A percentile compares a stretch with the other conserved stretches of the same genome.
These are phyloP conservation scores for Meandrusa payeni DNA, from an alignment of 2,888 invertebrate genomes.

Conservation along the genomic window DNA sequence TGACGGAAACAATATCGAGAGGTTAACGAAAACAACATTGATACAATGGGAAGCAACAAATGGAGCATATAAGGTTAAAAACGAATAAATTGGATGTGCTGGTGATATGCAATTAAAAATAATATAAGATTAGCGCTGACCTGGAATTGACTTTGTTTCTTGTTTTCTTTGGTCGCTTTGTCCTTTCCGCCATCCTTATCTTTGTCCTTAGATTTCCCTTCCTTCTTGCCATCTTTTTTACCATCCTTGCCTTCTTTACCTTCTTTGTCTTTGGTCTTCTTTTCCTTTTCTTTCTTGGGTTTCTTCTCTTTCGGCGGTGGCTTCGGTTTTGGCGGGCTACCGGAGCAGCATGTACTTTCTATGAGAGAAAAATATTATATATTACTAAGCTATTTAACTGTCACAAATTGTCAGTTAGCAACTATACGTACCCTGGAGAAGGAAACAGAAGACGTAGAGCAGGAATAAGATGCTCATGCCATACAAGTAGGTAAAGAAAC, in stretches of 20 bases:
- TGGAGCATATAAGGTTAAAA: slow-evolving; percentile 48
- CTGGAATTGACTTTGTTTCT: slow-evolving; percentile 85
- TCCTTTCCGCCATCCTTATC: slow-evolving; percentile 82
- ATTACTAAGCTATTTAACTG: too few species aligned
- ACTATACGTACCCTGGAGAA: slow-evolving; percentile 85
- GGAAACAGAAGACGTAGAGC: slow-evolving; percentile 96
- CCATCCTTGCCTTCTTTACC: slow-evolving; percentile 69
- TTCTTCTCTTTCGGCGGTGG: slow-evolving; percentile 85
- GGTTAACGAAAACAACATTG: slow-evolving; percentile 62
- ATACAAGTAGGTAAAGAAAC: slow-evolving; percentile 96
- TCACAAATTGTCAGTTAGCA: too few species aligned
- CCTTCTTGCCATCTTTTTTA: slow-evolving; percentile 81
- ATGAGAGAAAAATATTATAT: slow-evolving; percentile 9
- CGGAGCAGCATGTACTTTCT: slow-evolving; percentile 93
- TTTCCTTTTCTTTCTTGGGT: slow-evolving; percentile 84
- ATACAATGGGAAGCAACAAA: slow-evolving; percentile 63
- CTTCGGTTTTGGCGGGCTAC: slow-evolving; percentile 84
- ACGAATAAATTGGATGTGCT: slow-evolving; percentile 72
- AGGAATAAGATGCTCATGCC: slow-evolving; percentile 96
- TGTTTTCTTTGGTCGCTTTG: slow-evolving; percentile 79
- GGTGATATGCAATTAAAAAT: slow-evolving; percentile 35
- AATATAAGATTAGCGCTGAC: slow-evolving; percentile 53
- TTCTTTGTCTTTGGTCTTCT: slow-evolving; percentile 83
- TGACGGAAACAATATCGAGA: neutral
- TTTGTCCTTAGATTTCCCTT: slow-evolving; percentile 81